Conservation (phyloP, 2,113 vertebrate species). For the Sisor rabdophorus region DNA sequence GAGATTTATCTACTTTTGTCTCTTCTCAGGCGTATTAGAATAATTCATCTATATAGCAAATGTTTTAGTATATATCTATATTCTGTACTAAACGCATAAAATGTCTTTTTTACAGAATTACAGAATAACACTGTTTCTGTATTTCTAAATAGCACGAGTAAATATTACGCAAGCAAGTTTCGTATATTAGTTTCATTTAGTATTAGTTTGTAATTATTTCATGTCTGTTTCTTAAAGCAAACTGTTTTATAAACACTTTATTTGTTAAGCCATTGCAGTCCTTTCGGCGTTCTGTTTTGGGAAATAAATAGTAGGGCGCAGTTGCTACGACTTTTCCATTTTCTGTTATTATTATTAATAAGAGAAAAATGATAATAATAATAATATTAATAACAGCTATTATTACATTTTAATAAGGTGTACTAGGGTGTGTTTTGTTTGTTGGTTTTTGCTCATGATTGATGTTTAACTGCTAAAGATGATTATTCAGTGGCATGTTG, state of each 20-base stretch:
- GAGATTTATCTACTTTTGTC: too few species aligned
- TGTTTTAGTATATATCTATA: too few species aligned
- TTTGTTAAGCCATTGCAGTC: not conserved
- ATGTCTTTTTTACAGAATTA: too few species aligned
- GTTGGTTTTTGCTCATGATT: not conserved
- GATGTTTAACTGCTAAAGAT: slow-evolving; percentile 1
- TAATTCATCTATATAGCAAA: too few species aligned
- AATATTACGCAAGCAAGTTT: not conserved
- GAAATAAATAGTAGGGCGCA: not conserved
- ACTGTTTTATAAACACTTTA: not conserved
- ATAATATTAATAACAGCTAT: too few species aligned
- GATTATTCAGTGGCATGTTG: slow-evolving; percentile 13
- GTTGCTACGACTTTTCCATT: not conserved
- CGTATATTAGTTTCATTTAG: not conserved
- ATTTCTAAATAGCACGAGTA: too few species aligned
- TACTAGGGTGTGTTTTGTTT: slow-evolving; percentile 19
- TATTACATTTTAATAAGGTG: too few species aligned
- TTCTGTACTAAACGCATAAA: too few species aligned
- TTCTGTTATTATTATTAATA: not conserved
- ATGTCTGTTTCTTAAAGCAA: not conserved
- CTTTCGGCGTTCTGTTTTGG: not conserved
- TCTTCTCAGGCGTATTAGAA: too few species aligned
- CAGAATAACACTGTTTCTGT: too few species aligned
- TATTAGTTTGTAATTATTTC: not conserved
- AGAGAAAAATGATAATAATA: too few species aligned